These are phyloP conservation scores for Thaumatotibia leucotreta DNA, from an alignment of 1,140 invertebrate species.

Conservation along the genomic window DNA sequence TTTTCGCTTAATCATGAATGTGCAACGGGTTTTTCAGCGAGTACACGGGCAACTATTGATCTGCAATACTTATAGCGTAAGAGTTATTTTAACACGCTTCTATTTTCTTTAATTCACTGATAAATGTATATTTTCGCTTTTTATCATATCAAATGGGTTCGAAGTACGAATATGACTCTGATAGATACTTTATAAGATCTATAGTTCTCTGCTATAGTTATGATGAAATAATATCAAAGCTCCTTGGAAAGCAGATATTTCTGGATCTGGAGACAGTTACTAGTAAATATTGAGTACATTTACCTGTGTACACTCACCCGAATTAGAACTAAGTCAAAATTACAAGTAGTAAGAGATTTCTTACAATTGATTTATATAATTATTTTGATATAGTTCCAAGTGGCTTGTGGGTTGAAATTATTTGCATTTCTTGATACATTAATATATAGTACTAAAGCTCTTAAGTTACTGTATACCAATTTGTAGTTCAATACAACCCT, in stretches of 20 bases:
- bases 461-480: too few species aligned
- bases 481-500: too few species aligned
- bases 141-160: background rate
- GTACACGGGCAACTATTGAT: conserved; percentile 25
- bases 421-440: too few species aligned
- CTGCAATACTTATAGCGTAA: conserved; percentile 30
- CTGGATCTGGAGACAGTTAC: too few species aligned
- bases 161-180: background rate
- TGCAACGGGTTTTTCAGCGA: conserved; percentile 32
- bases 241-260: background rate
- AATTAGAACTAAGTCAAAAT: too few species aligned
- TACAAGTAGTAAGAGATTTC: too few species aligned
- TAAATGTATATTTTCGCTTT: background rate
- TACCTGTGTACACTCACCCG: too few species aligned
- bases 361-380: too few species aligned
- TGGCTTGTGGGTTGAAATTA: too few species aligned
- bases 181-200: background rate
- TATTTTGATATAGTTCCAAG: too few species aligned
- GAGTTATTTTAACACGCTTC: conserved; percentile 23
- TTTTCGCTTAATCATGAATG: conserved; percentile 19
- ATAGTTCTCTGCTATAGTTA: background rate
- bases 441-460: too few species aligned
- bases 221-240: background rate
- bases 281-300: too few species aligned
- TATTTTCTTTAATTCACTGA: background rate